phyloP scores from a whole-genome alignment of 2,113 vertebrate genomes.

The Melanerpes aurifrons region DNA sequence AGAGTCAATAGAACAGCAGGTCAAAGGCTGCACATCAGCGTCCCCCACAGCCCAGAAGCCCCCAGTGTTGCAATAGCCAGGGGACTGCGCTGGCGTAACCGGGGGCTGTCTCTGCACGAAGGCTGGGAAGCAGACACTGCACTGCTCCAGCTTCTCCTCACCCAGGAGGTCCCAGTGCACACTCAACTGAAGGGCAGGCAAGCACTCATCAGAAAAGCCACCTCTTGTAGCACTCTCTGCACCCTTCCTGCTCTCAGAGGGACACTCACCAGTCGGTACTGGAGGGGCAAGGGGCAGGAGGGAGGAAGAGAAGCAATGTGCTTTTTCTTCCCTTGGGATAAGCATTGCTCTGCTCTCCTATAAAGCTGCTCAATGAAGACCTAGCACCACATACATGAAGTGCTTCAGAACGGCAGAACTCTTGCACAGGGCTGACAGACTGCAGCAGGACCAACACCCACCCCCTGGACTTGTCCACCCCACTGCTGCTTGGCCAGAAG shows the following conservation, averaged over 20 bases:
- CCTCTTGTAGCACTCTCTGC: too few species aligned
- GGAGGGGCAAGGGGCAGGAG: background rate
- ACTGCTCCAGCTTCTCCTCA: background rate
- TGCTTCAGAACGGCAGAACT: background rate
- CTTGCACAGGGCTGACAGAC: background rate
- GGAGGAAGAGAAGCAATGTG: too few species aligned
- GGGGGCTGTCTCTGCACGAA: background rate
- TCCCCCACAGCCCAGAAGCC: background rate
- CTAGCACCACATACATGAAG: accelerated
- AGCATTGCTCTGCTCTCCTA: background rate
- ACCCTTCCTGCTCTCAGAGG: background rate
- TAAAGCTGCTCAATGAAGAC: background rate
- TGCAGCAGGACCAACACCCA: background rate
- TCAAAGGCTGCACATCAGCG: background rate
- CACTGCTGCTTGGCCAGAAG: background rate
- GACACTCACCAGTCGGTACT: background rate
- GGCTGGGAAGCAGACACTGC: background rate
- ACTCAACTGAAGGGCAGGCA: accelerated
- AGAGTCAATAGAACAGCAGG: background rate
- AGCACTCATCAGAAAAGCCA: background rate
- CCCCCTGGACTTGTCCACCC: background rate
- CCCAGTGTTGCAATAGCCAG: background rate
- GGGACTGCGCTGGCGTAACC: background rate
- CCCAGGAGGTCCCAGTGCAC: background rate
- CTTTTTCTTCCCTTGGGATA: background rate